phyloP scores from a whole-genome alignment of 1,140 invertebrate species.

The Pentalonia nigronervosa region DNA sequence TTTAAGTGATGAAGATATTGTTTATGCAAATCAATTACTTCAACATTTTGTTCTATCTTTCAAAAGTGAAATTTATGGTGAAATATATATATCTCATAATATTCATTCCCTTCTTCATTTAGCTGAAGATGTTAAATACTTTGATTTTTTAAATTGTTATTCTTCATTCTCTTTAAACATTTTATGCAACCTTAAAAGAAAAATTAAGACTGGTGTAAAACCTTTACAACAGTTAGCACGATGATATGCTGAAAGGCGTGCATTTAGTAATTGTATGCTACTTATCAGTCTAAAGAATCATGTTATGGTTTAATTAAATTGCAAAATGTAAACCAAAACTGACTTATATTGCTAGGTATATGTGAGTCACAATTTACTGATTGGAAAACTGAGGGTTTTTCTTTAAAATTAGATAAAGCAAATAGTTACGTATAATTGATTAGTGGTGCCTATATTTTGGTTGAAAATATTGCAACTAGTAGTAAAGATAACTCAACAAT shows the following conservation, averaged over 20 bases:
- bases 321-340: not conserved
- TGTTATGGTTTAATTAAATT: not conserved
- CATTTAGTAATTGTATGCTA: not conserved
- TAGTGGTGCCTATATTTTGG: not conserved
- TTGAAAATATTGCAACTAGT: conserved; percentile 26
- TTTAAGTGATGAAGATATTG: not conserved
- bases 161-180: not conserved
- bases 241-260: not conserved
- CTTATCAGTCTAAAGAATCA: not conserved
- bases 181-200: conserved; percentile 27
- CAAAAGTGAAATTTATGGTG: not conserved
- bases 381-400: not conserved
- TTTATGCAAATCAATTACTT: conserved; percentile 13
- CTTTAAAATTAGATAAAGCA: not conserved
- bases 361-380: not conserved
- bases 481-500: not conserved
- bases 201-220: not conserved
- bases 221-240: not conserved
- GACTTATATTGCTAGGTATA: not conserved
- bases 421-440: not conserved
- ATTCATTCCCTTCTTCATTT: not conserved
- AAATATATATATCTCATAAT: not conserved
- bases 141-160: not conserved
- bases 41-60: not conserved
- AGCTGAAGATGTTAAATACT: not conserved